These are phyloP conservation scores for Hydraecia micacea DNA, from an alignment of 2,888 invertebrate species.

Conservation along the genomic window DNA sequence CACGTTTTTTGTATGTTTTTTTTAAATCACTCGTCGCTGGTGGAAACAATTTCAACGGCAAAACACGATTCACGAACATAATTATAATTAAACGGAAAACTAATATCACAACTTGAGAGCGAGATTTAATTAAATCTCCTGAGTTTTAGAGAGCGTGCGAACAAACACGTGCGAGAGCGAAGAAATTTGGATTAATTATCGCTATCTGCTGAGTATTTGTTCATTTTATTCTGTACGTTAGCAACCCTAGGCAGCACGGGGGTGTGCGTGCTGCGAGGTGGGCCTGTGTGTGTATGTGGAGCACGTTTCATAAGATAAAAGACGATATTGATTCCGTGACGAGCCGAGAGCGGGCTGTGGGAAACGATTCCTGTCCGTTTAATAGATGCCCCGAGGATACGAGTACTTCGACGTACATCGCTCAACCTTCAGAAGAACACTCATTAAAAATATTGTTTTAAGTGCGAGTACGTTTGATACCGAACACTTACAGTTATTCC, in stretches of 20 bases:
- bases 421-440: slow-evolving; percentile 75
- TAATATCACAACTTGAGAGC: slow-evolving; percentile 76
- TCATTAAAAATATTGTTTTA: slow-evolving; percentile 74
- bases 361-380: slow-evolving; percentile 88
- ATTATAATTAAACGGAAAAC: slow-evolving; percentile 75
- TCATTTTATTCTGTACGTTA: slow-evolving; percentile 74
- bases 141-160: slow-evolving; percentile 79
- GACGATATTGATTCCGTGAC: slow-evolving; percentile 90
- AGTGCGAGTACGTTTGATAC: slow-evolving; percentile 63
- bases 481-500: slow-evolving; percentile 60
- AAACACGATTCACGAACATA: slow-evolving; percentile 64
- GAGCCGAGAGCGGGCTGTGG: slow-evolving; percentile 87
- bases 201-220: slow-evolving; percentile 79
- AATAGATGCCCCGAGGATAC: slow-evolving; percentile 86
- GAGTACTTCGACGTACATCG: slow-evolving; percentile 74
- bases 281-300: slow-evolving; percentile 80
- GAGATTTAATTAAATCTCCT: slow-evolving; percentile 81
- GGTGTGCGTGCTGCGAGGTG: slow-evolving; percentile 69
- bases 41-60: slow-evolving; percentile 54
- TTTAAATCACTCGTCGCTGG: slow-evolving; percentile 9
- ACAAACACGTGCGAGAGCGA: slow-evolving; percentile 78
- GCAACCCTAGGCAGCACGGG: slow-evolving; percentile 68
- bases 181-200: slow-evolving; percentile 85
- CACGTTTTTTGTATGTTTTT: slow-evolving; percentile 5
- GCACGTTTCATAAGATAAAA: slow-evolving; percentile 89